Base-by-base conservation (phyloP, 2,888 invertebrate species). In the Callosobruchus maculatus region DNA sequence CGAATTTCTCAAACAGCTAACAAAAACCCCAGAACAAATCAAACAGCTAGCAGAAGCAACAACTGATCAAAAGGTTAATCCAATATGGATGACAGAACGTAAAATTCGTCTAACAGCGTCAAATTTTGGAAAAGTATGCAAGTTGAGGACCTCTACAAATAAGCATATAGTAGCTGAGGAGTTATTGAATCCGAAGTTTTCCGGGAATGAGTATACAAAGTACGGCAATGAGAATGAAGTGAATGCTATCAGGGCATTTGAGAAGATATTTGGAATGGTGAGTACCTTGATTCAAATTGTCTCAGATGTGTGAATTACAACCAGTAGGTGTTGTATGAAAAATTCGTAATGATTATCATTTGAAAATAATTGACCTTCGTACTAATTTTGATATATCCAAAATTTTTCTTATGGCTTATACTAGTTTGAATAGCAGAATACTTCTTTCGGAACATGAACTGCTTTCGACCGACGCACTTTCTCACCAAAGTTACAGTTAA, bases 61-160 rank as follows among this genome's bases (percentile, higher is more conserved):
- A 0, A 49, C 73, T 66, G 76, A 78, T 21, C 83, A 83, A 75
- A 76, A 74, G 13, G 75, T 79, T 70, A 72, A 76, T 71, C 78
- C 78, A 0, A 22, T 81, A 20, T 84, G 83, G 83, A 78, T 74
- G 31, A 75, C 76, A 49, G 84, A 84, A 74, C 74, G 84, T 67
- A 78, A 71, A 26, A 81, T 81, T 70, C 77, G 84, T 21, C 71
- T 84, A 2, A 84, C 84, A 20, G 83, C 84, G 4, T 84, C 83
- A 0, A 82, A 81, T 78, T 84, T 83, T 70, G 84, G 83, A 20
- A 73, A 78, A n/a, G 80, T 83, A 49, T 79, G 49, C 69, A 82
- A 81, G 74, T 74, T 83, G 49, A 68, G 74, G 20, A 78, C 78
- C 31, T 76, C 73, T 20, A 83, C 83, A 0, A 74, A 78, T 74